Evolutionary conservation across 2,113 vertebrate genomes (phyloP), one percentile per base, ranked within the genome.

Genomic region (Trogon melanurus): DNA sequence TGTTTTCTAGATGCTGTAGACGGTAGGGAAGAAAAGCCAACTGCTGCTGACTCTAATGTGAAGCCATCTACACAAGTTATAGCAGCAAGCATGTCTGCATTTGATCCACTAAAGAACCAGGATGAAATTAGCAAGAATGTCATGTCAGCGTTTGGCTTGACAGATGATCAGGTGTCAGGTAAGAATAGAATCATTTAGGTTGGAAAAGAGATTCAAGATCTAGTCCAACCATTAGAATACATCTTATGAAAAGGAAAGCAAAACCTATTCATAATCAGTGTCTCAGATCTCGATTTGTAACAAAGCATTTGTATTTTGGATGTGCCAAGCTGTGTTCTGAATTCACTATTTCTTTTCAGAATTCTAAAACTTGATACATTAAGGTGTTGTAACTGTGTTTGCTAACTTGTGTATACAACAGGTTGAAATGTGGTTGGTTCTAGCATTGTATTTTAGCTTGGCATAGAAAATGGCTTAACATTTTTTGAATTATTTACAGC

Each of bases 61-160:
- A 99, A 99, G 97, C 99, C 98, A 22, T 98, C 98, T 89, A 98
- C 98, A 95, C 99, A 99, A 58, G 99, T 99, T 95, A 99, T 99
- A 93, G 99, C 99, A 95, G 99, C 99, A 82, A 99, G 99, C 97
- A 99, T 99, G 99, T 99, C 99, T 76, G 99, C 99, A 66, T 99
- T 99, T 87, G 99, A 99, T 98, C 99, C 99, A 0, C 97, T 99
- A 73, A 99, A 99, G 98, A 99, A 99, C 98, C 99, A 99, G 98
- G 99, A 99, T 85, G 99, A 99, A 97, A 98, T 99, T 98, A 99
- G 96, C 98, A 99, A 99, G 98, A 99, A 99, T 95, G 99, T 99
- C 94, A 99, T 99, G 98, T 99, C 99, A 64, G 98, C 99, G 3
- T 99, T 99, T 91, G 99, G 99, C 86, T 97, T 99, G 96, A 98